Evolutionary conservation across 2,113 vertebrate genomes (phyloP).

Genomic region (Cephalopterus ornatus): DNA sequence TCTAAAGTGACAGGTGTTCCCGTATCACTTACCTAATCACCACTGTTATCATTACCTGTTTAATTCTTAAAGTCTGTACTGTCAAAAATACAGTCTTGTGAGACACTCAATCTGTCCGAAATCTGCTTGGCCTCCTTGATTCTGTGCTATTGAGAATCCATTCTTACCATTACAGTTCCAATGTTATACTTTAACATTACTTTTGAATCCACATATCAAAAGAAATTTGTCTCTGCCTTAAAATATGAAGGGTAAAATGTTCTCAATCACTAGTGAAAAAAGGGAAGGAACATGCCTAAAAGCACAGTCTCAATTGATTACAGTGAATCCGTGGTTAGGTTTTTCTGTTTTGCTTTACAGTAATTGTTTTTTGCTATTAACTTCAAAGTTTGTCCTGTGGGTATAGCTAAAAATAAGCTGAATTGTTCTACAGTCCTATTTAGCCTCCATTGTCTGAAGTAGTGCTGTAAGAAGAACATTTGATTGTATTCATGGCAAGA

Average conservation of each 20-base stretch:
- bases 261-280: background rate
- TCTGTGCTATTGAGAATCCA: background rate
- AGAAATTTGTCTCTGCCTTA: background rate
- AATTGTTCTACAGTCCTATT: rapidly evolving
- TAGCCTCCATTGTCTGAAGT: background rate
- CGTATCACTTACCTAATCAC: background rate
- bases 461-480: background rate
- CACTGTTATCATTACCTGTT: background rate
- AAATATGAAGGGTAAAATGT: background rate
- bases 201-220: background rate
- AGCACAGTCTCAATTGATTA: background rate
- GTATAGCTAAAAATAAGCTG: background rate
- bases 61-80: background rate
- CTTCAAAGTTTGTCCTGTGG: background rate
- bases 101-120: background rate
- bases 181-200: background rate
- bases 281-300: background rate
- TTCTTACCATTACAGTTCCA: background rate
- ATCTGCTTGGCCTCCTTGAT: background rate
- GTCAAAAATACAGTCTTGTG: background rate
- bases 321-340: background rate
- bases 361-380: background rate
- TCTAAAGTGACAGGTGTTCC: background rate
- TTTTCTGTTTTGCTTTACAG: background rate
- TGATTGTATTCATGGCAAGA: background rate